Base-by-base conservation (phyloP, 1,140 invertebrate genomes). In the Brachionus sp. region DNA sequence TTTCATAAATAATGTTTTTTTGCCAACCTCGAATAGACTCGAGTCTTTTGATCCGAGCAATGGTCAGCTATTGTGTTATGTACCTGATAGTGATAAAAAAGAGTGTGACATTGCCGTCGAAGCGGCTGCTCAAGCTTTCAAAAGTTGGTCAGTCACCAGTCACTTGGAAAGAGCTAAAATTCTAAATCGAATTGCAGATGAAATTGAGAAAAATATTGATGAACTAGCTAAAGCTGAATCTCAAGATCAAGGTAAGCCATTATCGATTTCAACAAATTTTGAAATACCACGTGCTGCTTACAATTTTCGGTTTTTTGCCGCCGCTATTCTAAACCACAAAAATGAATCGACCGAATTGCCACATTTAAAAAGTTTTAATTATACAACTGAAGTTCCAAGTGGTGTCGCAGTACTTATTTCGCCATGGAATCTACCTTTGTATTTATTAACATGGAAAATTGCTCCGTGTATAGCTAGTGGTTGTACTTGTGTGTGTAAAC, bases 1-100 rank as follows among this genome's bases (percentile, higher is more conserved):
- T n/a, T 97, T 97, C 86, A 96, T 97, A 86, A 94, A 96, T 90
- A 96, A 96, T 88, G 93, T 95, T 87, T 97, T 94, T 89, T 93
- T 95, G 62, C 92, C 95, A 86, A 91, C 94, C 2, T 90, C 91
- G 0, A 93, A 92, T 68, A 96, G 93, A 1, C 98, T 98, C 87
- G 90, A 91, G 23, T 95, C 95, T 0, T 89, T 94, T 77, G 96
- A 97, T 89, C 95, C 95, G 83, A 90, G 92, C 3, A 94, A 92
- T 86, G 94, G 92, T 64, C 90, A 92, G 85, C 92, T 93, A 84
- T 95, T 97, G 84, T 88, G 89, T 29, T 89, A 95, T 85, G 92
- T 97, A 12, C 90, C 93, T 50, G 94, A 96, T 90, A 95, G 92
- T n/a, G 92, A 92, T 84, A 93, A 93, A 88, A 91, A 91, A 39